Percentiles rank a stretch among this genome's conserved stretches.
phyloP scores from a whole-genome alignment of 2,113 vertebrate species.

The Melanostigma gelatinosum region DNA sequence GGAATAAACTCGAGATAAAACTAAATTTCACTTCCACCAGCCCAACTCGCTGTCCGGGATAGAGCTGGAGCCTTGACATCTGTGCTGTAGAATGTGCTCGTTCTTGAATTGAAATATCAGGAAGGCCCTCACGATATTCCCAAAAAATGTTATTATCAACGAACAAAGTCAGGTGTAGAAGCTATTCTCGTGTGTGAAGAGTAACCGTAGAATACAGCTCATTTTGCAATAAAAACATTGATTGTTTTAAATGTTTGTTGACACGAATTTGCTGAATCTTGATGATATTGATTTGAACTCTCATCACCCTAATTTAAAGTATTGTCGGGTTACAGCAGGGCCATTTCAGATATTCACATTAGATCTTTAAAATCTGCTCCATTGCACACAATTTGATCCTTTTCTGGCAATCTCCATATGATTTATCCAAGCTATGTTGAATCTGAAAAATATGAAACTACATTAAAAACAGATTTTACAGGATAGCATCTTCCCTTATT shows the following conservation, averaged over 20 bases:
- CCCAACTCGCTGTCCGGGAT: not conserved
- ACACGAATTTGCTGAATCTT: not conserved
- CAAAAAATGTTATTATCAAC: not conserved
- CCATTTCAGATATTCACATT: not conserved
- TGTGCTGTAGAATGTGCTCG: not conserved
- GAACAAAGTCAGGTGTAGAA: not conserved
- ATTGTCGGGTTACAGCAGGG: not conserved
- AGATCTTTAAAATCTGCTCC: not conserved
- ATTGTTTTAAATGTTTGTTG: not conserved
- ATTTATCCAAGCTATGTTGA: not conserved
- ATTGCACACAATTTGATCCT: not conserved
- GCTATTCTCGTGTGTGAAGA: not conserved
- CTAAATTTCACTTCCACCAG: not conserved
- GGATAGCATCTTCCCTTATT: not conserved
- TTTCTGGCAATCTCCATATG: not conserved
- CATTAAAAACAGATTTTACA: not conserved
- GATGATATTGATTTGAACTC: not conserved
- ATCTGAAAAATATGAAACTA: not conserved
- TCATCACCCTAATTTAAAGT: not conserved
- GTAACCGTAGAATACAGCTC: not conserved
- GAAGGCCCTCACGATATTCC: not conserved
- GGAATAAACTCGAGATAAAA: not conserved
- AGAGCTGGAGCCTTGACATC: not conserved
- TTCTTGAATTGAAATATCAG: not conserved
- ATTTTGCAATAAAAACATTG: not conserved